Base-by-base conservation (phyloP, 2,888 invertebrate genomes). In the Drosophila tanythrix region DNA sequence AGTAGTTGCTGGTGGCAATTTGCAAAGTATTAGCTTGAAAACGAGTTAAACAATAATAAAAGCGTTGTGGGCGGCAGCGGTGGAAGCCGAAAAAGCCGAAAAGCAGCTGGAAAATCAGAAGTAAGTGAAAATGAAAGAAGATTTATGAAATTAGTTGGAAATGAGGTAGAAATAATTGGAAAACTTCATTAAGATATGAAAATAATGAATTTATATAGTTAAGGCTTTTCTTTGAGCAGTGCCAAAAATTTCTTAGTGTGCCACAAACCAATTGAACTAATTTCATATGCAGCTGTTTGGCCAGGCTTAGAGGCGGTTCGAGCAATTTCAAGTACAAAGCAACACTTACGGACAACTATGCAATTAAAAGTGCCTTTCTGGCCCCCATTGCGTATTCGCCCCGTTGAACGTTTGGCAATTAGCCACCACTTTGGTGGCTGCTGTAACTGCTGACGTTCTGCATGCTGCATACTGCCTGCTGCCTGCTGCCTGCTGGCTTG, bases 381-480 rank as follows among this genome's bases (percentile, higher is more conserved):
- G 58, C 58, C 50, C 60, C 36, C 72, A 76, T 86, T 83, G 81
- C 78, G 83, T 78, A 83, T 86, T 81, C 86, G 87, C 78, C 83
- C 52, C 79, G 74, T 75, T 83, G 72, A 74, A 74, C 72, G 77
- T 58, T 77, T 69, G 83, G 83, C 83, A 83, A 83, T 86, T 83
- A 81, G 86, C 75, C 65, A 70, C 50, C 43, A 53, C 58, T 46
- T 33, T 38, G 52, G 58, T 46, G 62, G 72, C 61, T 35, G 71
- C 59, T 40, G 53, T 29, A 46, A 57, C 60, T 40, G 58, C 50
- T 57, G 15, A 25, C 25, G 55, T 43, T 63, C 61, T 48, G 59
- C 36, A 38, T 57, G 57, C 31, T 27, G 43, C 46, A 27, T 43
- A 29, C 46, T 50, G 53, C 63, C 38, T 52, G 71, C 68, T 80